These are phyloP conservation scores for Rhinolophus sinicus DNA, from an alignment of 2,113 vertebrate species.

Conservation along the genomic window DNA sequence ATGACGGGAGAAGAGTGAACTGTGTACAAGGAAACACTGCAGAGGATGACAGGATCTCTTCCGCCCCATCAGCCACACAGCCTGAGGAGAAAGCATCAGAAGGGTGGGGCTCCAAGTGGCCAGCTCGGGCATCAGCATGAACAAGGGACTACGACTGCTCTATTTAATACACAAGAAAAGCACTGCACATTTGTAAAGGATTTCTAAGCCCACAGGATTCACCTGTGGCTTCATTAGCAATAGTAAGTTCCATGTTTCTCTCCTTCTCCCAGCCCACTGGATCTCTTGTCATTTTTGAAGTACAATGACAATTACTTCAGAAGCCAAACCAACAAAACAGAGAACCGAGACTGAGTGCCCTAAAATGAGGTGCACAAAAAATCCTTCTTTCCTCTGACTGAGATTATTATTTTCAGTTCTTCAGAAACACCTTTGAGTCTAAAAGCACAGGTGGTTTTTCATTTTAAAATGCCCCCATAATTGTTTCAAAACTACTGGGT, in stretches of 20 bases:
- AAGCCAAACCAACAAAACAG: background rate
- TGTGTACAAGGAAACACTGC: rapidly evolving
- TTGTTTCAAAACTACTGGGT: background rate
- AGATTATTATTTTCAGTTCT: background rate
- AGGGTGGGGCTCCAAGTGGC: background rate
- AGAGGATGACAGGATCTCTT: background rate
- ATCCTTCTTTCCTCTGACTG: background rate
- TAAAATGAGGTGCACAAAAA: background rate
- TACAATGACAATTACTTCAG: background rate
- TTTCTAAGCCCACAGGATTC: background rate
- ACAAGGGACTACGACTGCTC: background rate
- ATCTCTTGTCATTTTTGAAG: background rate
- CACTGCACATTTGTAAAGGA: background rate
- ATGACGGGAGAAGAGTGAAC: background rate
- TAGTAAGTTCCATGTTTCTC: background rate
- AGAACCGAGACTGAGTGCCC: background rate
- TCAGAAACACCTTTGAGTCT: background rate
- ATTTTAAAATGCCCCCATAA: background rate
- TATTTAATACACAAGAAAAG: background rate
- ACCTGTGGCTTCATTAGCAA: background rate
- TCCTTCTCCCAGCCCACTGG: background rate
- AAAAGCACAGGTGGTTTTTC: background rate
- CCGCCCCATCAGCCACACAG: background rate
- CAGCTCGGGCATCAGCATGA: rapidly evolving
- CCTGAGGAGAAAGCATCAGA: background rate